Percentiles rank a stretch among this genome's conserved stretches.
phyloP scores from a whole-genome alignment of 2,797 vertebrate genomes.

The Cossypha caffra region DNA sequence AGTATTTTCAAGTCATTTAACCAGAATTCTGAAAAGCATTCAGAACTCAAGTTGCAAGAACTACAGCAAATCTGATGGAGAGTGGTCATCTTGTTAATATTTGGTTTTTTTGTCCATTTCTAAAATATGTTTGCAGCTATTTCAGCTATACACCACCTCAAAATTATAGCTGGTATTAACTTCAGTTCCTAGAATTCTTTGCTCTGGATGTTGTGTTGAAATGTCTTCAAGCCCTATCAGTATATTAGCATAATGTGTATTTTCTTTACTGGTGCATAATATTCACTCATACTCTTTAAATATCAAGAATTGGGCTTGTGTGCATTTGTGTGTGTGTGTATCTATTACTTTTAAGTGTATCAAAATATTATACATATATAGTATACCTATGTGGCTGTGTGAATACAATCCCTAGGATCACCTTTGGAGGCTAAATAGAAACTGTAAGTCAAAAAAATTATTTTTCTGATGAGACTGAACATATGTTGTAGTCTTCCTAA shows the following conservation, averaged over 20 bases:
- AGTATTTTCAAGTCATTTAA: background rate
- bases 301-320: background rate
- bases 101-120: background rate
- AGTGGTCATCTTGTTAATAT: background rate
- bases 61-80: background rate
- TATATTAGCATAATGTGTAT: background rate
- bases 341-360: background rate
- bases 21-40: background rate
- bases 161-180: background rate
- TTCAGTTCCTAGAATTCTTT: background rate
- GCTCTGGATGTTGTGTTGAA: background rate
- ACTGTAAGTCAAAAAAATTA: background rate
- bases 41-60: background rate
- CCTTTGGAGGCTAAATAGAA: background rate
- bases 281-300: background rate
- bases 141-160: background rate
- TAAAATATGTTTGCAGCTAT: background rate
- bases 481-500: background rate
- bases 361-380: background rate
- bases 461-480: background rate
- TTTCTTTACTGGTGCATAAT: background rate
- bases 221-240: background rate
- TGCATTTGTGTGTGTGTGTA: background rate
- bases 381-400: rapidly evolving
- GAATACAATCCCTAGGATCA: background rate